Evolutionary conservation across 2,888 invertebrate genomes (phyloP), one percentile per base, ranked within the genome.

Genomic region (Phalera bucephala): DNA sequence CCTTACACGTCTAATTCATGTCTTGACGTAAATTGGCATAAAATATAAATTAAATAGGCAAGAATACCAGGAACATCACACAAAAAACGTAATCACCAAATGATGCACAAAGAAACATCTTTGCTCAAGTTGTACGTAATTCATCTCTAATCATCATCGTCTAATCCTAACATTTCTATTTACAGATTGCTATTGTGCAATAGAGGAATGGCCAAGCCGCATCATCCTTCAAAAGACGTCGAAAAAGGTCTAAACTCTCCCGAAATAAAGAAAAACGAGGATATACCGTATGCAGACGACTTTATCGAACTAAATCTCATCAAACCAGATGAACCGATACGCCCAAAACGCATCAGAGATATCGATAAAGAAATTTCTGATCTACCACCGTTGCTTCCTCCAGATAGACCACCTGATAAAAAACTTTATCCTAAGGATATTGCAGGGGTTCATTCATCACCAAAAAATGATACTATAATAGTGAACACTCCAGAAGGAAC

Each of bases 401-500:
- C 49, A 33, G 59, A 56, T 45, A 56, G 31, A 17, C n/a, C n/a
- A n/a, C n/a, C n/a, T n/a, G 52, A 63, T 40, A 52, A 39, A 33
- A 76, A 72, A 52, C 58, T 86, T 13, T 86, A 87, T 11, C 82
- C 80, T 0, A 34, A 63, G 1, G 86, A 89, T 43, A 52, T 89
- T 35, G 85, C 83, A n/a, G 62, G 74, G 2, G 71, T 86, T 7
- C 83, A 80, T 43, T 53, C 68, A 1, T 73, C 78, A 1, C 81
- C 87, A 5, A 75, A 87, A 33, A 85, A 72, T 48, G 88, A 89
- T 52, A 88, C 88, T 0, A 88, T 89, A 57, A 80, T 88, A 20
- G 83, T 89, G 0, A 80, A 87, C 37, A 89, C 88, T 1, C 87
- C 88, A 31, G 88, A 89, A 75, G 88, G 88, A 7, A 87, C 81